Evolutionary conservation across 1,140 invertebrate species (phyloP).

Genomic region (Drosophila tsacasi): DNA sequence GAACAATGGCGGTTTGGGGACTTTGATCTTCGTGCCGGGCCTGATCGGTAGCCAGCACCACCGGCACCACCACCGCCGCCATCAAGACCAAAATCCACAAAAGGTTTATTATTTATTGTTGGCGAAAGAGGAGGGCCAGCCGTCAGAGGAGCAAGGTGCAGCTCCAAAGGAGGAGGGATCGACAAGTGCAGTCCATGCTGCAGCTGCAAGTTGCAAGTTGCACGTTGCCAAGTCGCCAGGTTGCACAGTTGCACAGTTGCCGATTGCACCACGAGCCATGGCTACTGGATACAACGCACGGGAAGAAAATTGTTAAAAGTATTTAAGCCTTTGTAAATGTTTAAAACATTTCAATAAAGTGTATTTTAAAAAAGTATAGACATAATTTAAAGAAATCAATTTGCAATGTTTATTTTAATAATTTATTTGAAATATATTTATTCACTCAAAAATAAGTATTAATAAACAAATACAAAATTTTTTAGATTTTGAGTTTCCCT

Average conservation of each 20-base stretch:
- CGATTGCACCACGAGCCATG: slow-evolving; percentile 57
- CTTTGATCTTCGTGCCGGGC: slow-evolving; percentile 70
- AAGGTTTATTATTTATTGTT: slow-evolving; percentile 84
- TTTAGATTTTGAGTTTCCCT: neutral
- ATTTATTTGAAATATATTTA: no score
- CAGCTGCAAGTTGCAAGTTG: slow-evolving; percentile 51
- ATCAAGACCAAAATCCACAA: slow-evolving; percentile 80
- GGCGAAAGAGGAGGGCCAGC: slow-evolving; percentile 51
- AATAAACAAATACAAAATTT: neutral
- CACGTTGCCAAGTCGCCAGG: slow-evolving; percentile 38
- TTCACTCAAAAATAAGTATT: neutral
- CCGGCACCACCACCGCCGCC: slow-evolving; percentile 54
- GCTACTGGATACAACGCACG: slow-evolving; percentile 40
- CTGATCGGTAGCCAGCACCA: slow-evolving; percentile 72
- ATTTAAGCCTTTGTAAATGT: no score
- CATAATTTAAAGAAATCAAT: neutral
- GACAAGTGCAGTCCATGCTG: slow-evolving; percentile 65
- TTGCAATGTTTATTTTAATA: neutral
- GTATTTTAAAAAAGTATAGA: no score
- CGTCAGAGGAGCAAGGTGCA: slow-evolving; percentile 6
- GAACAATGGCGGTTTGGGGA: slow-evolving; percentile 71
- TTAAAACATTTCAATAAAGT: no score
- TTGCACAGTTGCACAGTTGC: slow-evolving; percentile 10
- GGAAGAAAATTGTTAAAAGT: slow-evolving; percentile 8
- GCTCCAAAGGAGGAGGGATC: slow-evolving; percentile 40